Percentiles rank a stretch among this genome's conserved stretches.
Conservation (phyloP, 1,140 invertebrate genomes). For the Eubasilissa regina region DNA sequence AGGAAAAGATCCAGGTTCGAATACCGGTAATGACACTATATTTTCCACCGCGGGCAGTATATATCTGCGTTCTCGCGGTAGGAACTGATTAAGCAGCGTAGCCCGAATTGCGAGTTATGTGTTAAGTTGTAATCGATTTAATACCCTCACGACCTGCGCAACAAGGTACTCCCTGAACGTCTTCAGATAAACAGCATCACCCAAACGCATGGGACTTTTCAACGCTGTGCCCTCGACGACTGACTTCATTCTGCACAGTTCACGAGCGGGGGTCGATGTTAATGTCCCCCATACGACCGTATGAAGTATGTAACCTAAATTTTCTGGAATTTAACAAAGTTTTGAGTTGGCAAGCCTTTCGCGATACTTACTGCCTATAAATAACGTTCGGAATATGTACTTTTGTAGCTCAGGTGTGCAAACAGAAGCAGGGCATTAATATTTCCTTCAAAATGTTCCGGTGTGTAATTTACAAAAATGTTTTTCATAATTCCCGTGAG, state of each 20-base stretch:
- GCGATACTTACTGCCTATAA: constrained; percentile 12
- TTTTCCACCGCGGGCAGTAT: too few species aligned
- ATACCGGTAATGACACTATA: too few species aligned
- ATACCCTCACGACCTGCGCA: background rate
- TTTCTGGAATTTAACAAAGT: constrained; percentile 21
- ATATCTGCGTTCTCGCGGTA: background rate
- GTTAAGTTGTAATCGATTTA: constrained; percentile 18
- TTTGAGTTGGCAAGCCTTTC: constrained; percentile 12
- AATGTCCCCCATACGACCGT: constrained; percentile 11
- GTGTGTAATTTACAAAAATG: too few species aligned
- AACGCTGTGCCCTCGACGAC: background rate
- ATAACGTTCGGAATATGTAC: background rate
- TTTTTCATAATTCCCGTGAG: too few species aligned
- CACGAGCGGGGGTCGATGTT: background rate
- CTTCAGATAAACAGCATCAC: too few species aligned
- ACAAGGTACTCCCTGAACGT: background rate
- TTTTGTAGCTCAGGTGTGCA: constrained; percentile 7
- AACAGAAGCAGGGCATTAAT: background rate
- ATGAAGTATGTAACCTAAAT: constrained; percentile 17
- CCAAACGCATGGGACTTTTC: too few species aligned
- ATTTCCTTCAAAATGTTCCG: too few species aligned
- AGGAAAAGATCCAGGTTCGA: too few species aligned
- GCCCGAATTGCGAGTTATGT: constrained; percentile 12
- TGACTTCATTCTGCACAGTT: background rate
- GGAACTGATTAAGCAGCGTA: background rate